Base-by-base conservation (phyloP, 2,113 vertebrate genomes). In the Fulmarus glacialis region DNA sequence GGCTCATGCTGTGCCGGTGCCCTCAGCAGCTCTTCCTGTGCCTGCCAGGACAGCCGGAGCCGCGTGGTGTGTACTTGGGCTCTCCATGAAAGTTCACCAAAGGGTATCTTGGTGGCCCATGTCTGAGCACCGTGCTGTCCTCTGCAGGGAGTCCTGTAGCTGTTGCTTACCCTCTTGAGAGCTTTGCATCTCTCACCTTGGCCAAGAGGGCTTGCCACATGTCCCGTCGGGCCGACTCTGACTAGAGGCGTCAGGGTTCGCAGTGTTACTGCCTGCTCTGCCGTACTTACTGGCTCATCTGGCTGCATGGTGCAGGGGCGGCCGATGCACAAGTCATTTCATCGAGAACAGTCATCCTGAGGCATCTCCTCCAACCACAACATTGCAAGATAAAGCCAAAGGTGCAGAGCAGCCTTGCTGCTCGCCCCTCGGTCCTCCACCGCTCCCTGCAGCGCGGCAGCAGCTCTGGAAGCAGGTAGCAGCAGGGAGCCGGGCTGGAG, bases 11-110 rank as follows among this genome's bases (percentile, higher is more conserved):
- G 36, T 32, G 62, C 47, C 2, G 2, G 12, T 34, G 36, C 60
- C 67, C 42, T 53, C 18, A 15, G 42, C 48, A 42, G 43, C 50
- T 22, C n/a, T n/a, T 40, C 21, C 75, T 21, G 14, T 27, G 34
- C 34, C 75, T 52, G 47, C 18, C 0, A 2, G 59, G 63, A 26
- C 7, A 12, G 4, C 27, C 1, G 0, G 64, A 38, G 70, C 52
- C 5, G 0, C 1, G 2, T 12, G 19, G 27, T 1, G 0, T 11
- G 38, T 18, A 1, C 53, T 60, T 62, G 23, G 11, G 21, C 21
- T 78, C 15, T 34, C 52, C 14, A 0, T 47, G 14, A 9, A 38
- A 12, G 20, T 30, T 72, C 58, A 17, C 36, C 42, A 16, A 16
- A 55, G 32, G 34, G 21, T 40, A 4, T 24, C n/a, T 80, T 12